A percentile compares a stretch with the other conserved stretches of the same genome.
phyloP scores from a whole-genome alignment of 2,888 invertebrate genomes.

The Euproctis similis region DNA sequence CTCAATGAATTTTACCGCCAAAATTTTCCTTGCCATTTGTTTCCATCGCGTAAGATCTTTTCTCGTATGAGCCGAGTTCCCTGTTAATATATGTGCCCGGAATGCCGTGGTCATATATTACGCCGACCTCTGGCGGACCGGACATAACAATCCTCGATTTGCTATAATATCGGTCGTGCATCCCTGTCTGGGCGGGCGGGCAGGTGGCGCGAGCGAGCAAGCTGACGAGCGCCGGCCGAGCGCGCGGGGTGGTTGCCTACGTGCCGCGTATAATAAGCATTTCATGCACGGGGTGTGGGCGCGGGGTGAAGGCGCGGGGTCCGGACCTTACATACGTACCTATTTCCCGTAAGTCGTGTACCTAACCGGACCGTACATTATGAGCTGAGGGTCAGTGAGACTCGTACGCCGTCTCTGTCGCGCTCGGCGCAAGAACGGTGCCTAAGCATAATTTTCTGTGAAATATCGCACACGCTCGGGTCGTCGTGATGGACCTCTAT shows the following conservation, averaged over 20 bases:
- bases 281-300: constrained; percentile 76
- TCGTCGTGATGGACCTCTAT: constrained; percentile 58
- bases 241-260: constrained; percentile 63
- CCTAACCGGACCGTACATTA: constrained; percentile 77
- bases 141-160: constrained; percentile 77
- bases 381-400: constrained; percentile 73
- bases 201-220: constrained; percentile 49
- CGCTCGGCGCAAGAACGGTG: constrained; percentile 49
- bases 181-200: constrained; percentile 54
- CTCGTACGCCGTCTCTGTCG: constrained; percentile 64
- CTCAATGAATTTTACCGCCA: constrained; percentile 66
- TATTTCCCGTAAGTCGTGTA: constrained; percentile 55
- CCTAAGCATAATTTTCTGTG: constrained; percentile 70
- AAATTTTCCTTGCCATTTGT: constrained; percentile 76
- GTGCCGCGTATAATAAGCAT: constrained; percentile 78
- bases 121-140: constrained; percentile 75
- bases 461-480: constrained; percentile 63
- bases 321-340: constrained; percentile 68
- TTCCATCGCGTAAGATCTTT: constrained; percentile 74
- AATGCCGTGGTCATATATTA: constrained; percentile 77
- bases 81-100: constrained; percentile 76
- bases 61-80: constrained; percentile 74
- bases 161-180: constrained; percentile 72
- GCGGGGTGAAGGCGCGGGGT: constrained; percentile 62
- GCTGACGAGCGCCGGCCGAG: constrained; percentile 40